phyloP scores from a whole-genome alignment of 2,888 invertebrate genomes.

The Myopa tessellatipennis region DNA sequence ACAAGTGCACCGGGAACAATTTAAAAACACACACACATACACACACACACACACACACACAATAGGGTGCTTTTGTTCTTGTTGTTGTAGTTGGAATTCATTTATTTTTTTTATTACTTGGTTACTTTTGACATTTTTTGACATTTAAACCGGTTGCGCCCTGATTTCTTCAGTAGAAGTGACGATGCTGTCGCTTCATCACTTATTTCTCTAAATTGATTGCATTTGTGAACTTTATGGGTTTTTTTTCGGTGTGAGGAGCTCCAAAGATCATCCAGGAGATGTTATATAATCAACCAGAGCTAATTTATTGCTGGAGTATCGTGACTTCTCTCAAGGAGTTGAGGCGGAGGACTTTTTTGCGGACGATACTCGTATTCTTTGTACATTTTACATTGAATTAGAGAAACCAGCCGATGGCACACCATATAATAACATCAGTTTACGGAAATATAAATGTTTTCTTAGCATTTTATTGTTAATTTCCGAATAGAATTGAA shows the following conservation, averaged over 20 bases:
- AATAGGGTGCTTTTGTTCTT: neutral
- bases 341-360: no score
- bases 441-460: no score
- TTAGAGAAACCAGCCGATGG: no score
- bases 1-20: neutral
- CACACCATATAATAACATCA: no score
- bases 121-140: slow-evolving; percentile 46
- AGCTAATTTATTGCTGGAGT: no score
- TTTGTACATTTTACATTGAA: no score
- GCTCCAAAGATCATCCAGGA: no score
- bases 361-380: no score
- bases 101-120: slow-evolving; percentile 9
- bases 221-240: neutral
- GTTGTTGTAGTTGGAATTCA: neutral
- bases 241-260: neutral
- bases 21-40: slow-evolving; percentile 21
- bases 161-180: neutral
- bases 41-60: neutral
- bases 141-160: slow-evolving; percentile 43
- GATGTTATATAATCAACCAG: neutral
- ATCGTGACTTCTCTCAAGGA: no score
- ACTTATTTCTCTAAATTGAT: slow-evolving; percentile 22
- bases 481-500: no score
- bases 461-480: no score
- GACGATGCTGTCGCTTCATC: slow-evolving; percentile 1